Conservation (phyloP, 1,140 invertebrate species). For the Pogonomyrmex californicus region DNA sequence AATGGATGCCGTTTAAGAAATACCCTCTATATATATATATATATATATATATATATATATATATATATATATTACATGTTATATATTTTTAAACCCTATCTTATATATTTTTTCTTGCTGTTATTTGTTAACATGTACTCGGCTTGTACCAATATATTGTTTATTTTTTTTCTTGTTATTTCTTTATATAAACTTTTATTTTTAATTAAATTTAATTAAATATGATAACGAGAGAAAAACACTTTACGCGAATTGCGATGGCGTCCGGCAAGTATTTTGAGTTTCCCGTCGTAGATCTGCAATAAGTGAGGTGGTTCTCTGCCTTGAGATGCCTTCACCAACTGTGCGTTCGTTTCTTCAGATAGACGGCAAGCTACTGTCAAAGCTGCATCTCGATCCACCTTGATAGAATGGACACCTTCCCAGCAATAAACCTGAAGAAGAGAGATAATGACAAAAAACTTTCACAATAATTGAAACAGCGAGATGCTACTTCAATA, state of each 20-base stretch:
- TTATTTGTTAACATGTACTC: too few species aligned
- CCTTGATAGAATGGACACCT: constrained; percentile 89
- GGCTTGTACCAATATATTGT: too few species aligned
- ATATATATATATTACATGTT: too few species aligned
- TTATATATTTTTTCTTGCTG: too few species aligned
- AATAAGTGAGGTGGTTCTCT: constrained; percentile 96
- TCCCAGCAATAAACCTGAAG: constrained; percentile 86
- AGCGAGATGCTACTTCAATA: neutral
- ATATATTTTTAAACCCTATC: too few species aligned
- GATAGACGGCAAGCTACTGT: constrained; percentile 90
- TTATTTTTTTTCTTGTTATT: neutral
- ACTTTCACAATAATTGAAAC: neutral
- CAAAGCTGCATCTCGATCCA: constrained; percentile 90
- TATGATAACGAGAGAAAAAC: neutral
- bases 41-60: too few species aligned
- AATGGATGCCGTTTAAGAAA: too few species aligned
- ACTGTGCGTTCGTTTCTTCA: constrained; percentile 89
- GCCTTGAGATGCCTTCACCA: constrained; percentile 94
- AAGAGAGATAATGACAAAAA: constrained; percentile 5
- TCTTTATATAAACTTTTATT: neutral
- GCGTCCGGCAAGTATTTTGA: constrained; percentile 92
- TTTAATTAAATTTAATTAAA: neutral
- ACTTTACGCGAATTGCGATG: constrained; percentile 89
- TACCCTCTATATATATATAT: too few species aligned
- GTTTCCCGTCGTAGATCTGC: constrained; percentile 95